Percentiles rank a stretch among this genome's conserved stretches.
Conservation (phyloP, 2,797 vertebrate genomes). For the Pipistrellus kuhlii region DNA sequence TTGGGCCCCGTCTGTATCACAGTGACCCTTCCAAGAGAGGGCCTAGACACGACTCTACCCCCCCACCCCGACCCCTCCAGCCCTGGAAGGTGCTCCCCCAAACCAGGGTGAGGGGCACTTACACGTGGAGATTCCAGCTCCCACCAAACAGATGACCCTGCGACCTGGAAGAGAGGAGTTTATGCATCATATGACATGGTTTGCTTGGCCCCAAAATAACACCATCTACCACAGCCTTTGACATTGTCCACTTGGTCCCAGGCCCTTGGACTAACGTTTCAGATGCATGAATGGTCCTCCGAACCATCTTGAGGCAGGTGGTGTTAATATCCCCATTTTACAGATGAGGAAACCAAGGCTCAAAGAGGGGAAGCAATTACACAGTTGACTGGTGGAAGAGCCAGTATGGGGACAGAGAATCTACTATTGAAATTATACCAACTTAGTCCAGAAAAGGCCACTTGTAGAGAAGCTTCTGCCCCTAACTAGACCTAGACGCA, state of each 20-base stretch:
- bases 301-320: rapidly evolving
- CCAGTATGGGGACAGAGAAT: background rate
- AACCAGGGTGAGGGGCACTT: conserved; percentile 80
- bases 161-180: conserved; percentile 87
- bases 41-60: too few species aligned
- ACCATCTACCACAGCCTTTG: background rate
- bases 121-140: conserved; percentile 97
- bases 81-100: too few species aligned
- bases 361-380: background rate
- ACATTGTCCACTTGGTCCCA: rapidly evolving
- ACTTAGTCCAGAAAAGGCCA: background rate
- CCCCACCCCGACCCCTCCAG: rapidly evolving
- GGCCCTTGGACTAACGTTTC: background rate
- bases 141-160: conserved; percentile 94
- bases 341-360: background rate
- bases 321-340: background rate
- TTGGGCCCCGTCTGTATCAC: background rate
- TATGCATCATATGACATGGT: background rate
- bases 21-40: background rate
- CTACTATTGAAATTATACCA: background rate
- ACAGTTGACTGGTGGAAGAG: background rate
- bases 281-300: background rate
- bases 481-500: background rate
- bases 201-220: background rate
- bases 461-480: background rate